Percentiles rank a stretch among this genome's conserved stretches.
phyloP scores from a whole-genome alignment of 2,888 invertebrate species.

The Ecliptopera silaceata region DNA sequence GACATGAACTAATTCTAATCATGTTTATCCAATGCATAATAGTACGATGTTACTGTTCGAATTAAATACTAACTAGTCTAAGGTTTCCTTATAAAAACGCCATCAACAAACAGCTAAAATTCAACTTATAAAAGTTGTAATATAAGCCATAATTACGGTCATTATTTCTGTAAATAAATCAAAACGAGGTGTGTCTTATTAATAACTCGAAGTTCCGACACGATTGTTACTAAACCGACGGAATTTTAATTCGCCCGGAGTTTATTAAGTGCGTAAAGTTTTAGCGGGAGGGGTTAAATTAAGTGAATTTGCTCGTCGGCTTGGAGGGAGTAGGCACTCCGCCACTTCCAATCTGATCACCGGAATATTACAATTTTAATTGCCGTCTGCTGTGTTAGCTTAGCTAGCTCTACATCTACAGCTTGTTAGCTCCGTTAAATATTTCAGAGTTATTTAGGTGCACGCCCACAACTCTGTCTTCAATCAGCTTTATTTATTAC shows the following conservation, averaged over 20 bases:
- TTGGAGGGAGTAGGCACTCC: slow-evolving; percentile 48
- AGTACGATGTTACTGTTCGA: too few relatives aligned
- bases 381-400: slow-evolving; percentile 41
- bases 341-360: slow-evolving; percentile 63
- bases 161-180: slow-evolving; percentile 68
- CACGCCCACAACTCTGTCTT: neutral
- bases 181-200: slow-evolving; percentile 66
- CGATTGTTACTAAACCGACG: slow-evolving; percentile 77
- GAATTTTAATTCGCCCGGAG: slow-evolving; percentile 79
- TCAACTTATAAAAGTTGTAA: slow-evolving; percentile 50
- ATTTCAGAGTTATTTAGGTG: neutral
- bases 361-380: slow-evolving; percentile 60
- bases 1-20: too few relatives aligned
- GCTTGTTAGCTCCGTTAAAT: slow-evolving; percentile 17
- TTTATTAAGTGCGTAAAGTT: slow-evolving; percentile 83
- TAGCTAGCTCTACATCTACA: slow-evolving; percentile 18
- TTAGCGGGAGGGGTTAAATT: slow-evolving; percentile 71
- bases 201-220: slow-evolving; percentile 74
- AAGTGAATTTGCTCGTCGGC: slow-evolving; percentile 72
- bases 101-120: neutral
- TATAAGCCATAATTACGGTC: slow-evolving; percentile 61
- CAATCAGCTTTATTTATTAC: slow-evolving; percentile 11
- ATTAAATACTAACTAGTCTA: too few relatives aligned
- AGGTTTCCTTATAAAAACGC: neutral
- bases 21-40: too few relatives aligned